phyloP scores from a whole-genome alignment of 2,888 invertebrate species.

The Drosophila flavopinicola region DNA sequence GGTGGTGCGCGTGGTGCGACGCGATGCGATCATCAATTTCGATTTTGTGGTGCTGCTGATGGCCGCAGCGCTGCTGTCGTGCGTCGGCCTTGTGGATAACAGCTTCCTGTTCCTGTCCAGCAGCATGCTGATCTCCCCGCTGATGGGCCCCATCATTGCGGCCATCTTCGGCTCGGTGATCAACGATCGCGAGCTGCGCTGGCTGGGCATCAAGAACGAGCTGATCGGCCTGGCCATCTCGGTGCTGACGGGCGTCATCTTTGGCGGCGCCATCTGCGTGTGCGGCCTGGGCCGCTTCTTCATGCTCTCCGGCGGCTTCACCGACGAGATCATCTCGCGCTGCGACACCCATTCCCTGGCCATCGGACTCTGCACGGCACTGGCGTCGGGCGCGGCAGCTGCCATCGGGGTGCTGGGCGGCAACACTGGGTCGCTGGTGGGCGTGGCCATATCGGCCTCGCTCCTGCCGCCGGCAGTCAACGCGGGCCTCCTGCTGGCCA shows the following conservation, averaged over 20 bases:
- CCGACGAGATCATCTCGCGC: constrained; percentile 87
- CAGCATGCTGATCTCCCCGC: constrained; percentile 91
- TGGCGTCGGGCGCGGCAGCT: constrained; percentile 91
- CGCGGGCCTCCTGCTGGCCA: constrained; percentile 88
- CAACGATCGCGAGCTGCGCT: constrained; percentile 86
- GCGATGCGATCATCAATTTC: constrained; percentile 89
- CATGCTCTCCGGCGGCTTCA: constrained; percentile 87
- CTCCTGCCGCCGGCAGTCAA: constrained; percentile 92
- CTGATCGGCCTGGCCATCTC: constrained; percentile 88
- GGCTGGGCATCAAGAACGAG: constrained; percentile 88
- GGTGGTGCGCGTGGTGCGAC: constrained; percentile 88
- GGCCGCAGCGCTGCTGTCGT: constrained; percentile 89
- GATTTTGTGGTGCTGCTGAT: constrained; percentile 89
- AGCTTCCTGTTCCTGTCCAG: constrained; percentile 90
- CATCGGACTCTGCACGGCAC: constrained; percentile 89
- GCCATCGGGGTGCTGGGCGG: constrained; percentile 90
- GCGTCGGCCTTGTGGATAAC: constrained; percentile 90
- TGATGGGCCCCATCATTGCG: constrained; percentile 92
- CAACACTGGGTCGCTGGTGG: constrained; percentile 90
- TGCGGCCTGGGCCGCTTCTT: constrained; percentile 86
- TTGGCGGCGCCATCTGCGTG: constrained; percentile 85
- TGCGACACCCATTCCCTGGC: constrained; percentile 88
- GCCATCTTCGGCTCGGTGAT: constrained; percentile 90
- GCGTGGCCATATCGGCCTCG: constrained; percentile 92
- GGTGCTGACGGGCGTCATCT: constrained; percentile 87